Percentiles rank a stretch among this genome's conserved stretches.
Evolutionary conservation across 2,797 vertebrate genomes (phyloP).

Genomic region (Malurus splendens): DNA sequence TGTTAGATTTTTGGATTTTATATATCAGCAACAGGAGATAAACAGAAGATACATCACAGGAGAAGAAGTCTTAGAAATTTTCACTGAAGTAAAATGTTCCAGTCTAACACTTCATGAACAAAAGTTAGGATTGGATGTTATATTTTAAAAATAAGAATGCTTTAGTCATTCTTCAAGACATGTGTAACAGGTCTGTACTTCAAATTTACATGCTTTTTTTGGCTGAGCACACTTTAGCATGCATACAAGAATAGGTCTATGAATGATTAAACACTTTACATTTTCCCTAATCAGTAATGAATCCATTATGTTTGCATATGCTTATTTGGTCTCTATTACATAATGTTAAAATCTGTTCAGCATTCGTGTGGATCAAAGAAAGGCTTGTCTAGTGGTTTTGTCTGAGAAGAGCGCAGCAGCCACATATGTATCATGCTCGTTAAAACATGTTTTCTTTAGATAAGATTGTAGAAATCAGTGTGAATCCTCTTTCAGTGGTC

Average conservation of each 20-base stretch:
- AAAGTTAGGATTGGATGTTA: background rate
- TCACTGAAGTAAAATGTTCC: background rate
- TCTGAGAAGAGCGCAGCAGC: background rate
- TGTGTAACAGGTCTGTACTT: background rate
- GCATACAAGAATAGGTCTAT: background rate
- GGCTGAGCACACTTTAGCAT: background rate
- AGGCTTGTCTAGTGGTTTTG: background rate
- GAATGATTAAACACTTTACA: constrained; percentile 16
- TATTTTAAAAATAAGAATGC: background rate
- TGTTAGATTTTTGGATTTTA: background rate
- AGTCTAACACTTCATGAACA: background rate
- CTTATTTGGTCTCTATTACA: constrained; percentile 16
- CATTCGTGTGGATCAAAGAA: constrained; percentile 16
- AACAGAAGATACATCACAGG: background rate
- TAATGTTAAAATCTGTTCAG: constrained; percentile 16
- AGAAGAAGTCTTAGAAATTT: background rate
- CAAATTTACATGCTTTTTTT: background rate
- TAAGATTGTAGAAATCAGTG: background rate
- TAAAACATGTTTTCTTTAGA: background rate
- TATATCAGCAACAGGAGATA: background rate
- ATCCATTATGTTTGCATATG: constrained; percentile 18
- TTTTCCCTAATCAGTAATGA: constrained; percentile 31
- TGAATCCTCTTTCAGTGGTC: background rate
- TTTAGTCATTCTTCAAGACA: background rate
- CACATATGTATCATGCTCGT: background rate